phyloP scores from a whole-genome alignment of 1,140 invertebrate species.

The Drosophila grimshawi region DNA sequence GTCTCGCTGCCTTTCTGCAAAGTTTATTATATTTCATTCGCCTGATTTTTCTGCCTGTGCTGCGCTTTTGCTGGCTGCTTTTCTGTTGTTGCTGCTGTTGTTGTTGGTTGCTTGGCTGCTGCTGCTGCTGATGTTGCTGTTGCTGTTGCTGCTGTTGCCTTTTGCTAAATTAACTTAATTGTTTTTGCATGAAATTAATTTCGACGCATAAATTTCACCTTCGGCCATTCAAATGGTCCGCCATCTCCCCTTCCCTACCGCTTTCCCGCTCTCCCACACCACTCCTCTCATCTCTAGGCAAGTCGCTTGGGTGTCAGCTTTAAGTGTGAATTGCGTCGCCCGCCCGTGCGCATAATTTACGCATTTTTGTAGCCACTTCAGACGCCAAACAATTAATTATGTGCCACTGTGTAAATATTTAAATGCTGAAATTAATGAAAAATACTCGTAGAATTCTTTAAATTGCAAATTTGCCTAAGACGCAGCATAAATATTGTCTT shows the following conservation, averaged over 20 bases:
- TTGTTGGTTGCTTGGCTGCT: neutral
- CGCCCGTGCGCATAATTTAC: conserved; percentile 71
- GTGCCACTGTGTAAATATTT: conserved; percentile 77
- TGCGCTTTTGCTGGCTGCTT: conserved; percentile 58
- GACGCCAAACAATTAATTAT: conserved; percentile 71
- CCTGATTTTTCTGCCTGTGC: conserved; percentile 71
- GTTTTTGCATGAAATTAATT: conserved; percentile 83
- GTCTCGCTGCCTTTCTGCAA: conserved; percentile 28
- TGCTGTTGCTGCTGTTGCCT: conserved; percentile 36
- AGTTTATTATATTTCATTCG: conserved; percentile 82
- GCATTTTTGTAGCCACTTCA: conserved; percentile 73
- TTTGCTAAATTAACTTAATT: conserved; percentile 83
- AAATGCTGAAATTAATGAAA: conserved; percentile 81
- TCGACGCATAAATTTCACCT: conserved; percentile 80
- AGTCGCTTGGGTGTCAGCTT: conserved; percentile 60
- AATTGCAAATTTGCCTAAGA: conserved; percentile 56
- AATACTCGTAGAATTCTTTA: conserved; percentile 64
- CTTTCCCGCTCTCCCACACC: neutral
- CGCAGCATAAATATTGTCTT: conserved; percentile 69
- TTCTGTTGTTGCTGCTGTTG: neutral
- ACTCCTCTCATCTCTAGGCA: conserved; percentile 2
- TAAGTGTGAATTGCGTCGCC: conserved; percentile 79
- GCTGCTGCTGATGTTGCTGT: neutral
- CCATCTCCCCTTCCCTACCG: neutral
- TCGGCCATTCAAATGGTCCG: conserved; percentile 35